A percentile compares a stretch with the other conserved stretches of the same genome.
These are phyloP conservation scores for Agrilus mali DNA, from an alignment of 2,888 invertebrate genomes.

Conservation along the genomic window DNA sequence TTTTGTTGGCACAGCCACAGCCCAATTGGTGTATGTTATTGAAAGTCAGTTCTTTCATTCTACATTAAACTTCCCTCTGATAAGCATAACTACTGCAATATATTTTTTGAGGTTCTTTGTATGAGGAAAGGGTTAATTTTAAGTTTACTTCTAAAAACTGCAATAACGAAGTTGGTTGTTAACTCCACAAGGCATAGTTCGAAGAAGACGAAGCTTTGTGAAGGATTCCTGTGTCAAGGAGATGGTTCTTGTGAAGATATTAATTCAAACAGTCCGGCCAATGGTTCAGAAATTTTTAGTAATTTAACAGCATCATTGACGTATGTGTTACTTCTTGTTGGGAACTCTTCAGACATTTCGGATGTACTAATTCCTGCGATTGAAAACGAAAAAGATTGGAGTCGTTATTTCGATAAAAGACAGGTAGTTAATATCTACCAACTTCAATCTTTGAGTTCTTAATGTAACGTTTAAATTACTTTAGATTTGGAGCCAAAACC, in stretches of 20 bases:
- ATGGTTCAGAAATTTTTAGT: no score
- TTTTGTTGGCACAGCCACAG: constrained; percentile 63
- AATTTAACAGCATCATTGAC: constrained; percentile 39
- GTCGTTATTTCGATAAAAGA: constrained; percentile 59
- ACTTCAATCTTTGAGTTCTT: no score
- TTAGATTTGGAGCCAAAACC: constrained; percentile 69
- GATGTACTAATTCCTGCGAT: constrained; percentile 50
- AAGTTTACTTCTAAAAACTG: constrained; percentile 42
- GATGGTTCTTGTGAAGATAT: constrained; percentile 39
- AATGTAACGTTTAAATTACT: constrained; percentile 11
- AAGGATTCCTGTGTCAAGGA: constrained; percentile 58
- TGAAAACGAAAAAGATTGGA: constrained; percentile 48
- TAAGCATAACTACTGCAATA: no score
- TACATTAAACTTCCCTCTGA: no score
- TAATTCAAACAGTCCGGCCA: no score
- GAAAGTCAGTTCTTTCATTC: constrained; percentile 39
- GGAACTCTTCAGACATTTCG: constrained; percentile 50
- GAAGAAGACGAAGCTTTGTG: constrained; percentile 32
- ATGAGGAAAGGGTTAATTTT: constrained; percentile 58
- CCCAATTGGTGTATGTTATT: constrained; percentile 64
- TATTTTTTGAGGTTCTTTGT: constrained; percentile 50
- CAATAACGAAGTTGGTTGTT: constrained; percentile 35
- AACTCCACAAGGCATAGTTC: neutral
- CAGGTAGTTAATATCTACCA: constrained; percentile 47
- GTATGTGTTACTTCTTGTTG: constrained; percentile 48